Conservation (phyloP, 1,140 invertebrate species). For the Glomeris maerens region DNA sequence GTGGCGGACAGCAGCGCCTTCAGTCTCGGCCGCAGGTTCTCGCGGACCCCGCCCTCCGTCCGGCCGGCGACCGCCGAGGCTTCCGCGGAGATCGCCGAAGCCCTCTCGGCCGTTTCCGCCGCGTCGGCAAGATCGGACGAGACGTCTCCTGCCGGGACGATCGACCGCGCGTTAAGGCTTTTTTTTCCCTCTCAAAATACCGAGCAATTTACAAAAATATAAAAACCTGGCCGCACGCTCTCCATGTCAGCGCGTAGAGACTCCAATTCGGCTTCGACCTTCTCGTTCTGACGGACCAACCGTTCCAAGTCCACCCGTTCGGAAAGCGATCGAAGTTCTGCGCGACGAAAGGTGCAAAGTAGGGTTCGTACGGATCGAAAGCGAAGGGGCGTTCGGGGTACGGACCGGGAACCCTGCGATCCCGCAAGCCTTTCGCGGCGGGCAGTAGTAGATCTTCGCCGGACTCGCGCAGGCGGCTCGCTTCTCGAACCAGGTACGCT, state of each 20-base stretch:
- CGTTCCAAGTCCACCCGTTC: too few relatives aligned
- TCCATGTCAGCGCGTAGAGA: too few relatives aligned
- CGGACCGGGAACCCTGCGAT: conserved; percentile 18
- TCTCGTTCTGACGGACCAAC: too few relatives aligned
- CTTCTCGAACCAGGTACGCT: conserved; percentile 10
- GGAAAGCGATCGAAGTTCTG: too few relatives aligned
- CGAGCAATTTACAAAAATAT: too few relatives aligned
- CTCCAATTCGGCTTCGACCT: too few relatives aligned
- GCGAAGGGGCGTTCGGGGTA: too few relatives aligned
- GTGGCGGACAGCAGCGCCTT: conserved; percentile 23
- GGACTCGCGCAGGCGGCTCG: conserved; percentile 9
- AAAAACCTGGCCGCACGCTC: too few relatives aligned
- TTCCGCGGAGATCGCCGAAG: conserved; percentile 6
- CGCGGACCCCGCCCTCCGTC: conserved; percentile 18
- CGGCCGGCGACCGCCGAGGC: conserved; percentile 10
- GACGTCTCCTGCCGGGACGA: neutral
- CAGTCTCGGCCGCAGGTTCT: conserved; percentile 20
- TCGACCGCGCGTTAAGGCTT: too few relatives aligned
- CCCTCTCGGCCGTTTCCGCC: conserved; percentile 13
- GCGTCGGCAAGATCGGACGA: conserved; percentile 5
- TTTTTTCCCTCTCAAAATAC: too few relatives aligned
- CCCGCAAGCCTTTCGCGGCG: conserved; percentile 21
- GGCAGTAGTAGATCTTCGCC: conserved; percentile 7
- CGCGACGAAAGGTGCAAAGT: too few relatives aligned
- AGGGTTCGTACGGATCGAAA: too few relatives aligned